phyloP scores from a whole-genome alignment of 2,797 vertebrate genomes.

The Antennarius maculatus region DNA sequence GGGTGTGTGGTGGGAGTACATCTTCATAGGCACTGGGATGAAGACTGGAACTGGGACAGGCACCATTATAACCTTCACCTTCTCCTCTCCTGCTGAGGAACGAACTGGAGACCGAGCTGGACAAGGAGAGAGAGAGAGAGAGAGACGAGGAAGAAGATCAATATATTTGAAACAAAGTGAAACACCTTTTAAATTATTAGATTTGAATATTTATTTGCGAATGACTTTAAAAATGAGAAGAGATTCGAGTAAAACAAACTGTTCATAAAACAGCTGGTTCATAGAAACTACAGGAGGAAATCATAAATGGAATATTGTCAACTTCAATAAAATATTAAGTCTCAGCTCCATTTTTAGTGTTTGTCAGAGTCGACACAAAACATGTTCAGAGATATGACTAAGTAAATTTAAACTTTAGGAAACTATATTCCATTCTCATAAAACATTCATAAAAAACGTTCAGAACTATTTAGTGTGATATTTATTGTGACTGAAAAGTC shows the following conservation, averaged over 20 bases:
- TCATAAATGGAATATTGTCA: neutral
- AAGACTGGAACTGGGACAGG: constrained; percentile 90
- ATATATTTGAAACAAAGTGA: neutral
- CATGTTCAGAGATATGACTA: too few species aligned
- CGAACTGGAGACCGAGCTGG: constrained; percentile 17
- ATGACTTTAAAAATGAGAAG: neutral
- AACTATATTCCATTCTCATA: too few species aligned
- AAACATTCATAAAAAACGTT: too few species aligned
- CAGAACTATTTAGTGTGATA: too few species aligned
- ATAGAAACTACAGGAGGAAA: neutral
- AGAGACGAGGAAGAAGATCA: neutral
- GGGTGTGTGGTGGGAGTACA: constrained; percentile 93
- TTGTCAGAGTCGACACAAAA: too few species aligned
- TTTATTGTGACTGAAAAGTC: too few species aligned
- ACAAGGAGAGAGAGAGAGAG: neutral
- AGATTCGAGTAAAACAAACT: neutral
- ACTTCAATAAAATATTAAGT: neutral
- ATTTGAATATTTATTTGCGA: neutral
- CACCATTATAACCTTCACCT: constrained; percentile 83
- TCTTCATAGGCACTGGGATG: constrained; percentile 93
- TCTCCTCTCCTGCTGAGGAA: constrained; percentile 57
- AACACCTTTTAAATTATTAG: neutral
- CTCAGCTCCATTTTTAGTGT: too few species aligned
- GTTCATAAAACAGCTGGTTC: neutral
- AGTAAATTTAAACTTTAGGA: too few species aligned